These are phyloP conservation scores for Epizoanthus ramosus DNA, from an alignment of 92 coral and sea anemone species.

Conservation along the genomic window DNA sequence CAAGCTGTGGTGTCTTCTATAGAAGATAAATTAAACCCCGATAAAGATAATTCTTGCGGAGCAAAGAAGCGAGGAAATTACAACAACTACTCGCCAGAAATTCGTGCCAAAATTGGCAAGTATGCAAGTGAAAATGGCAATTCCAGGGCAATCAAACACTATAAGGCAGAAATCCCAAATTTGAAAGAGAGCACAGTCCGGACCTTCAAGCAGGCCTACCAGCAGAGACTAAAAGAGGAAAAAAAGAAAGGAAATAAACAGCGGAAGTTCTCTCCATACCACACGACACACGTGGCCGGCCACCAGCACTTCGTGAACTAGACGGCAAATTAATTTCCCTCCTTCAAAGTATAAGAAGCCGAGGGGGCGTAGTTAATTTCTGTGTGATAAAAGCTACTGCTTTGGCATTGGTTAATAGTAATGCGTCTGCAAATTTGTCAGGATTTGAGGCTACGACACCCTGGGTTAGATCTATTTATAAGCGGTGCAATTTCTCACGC, in stretches of 20 bases:
- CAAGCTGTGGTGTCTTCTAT: too few relatives aligned
- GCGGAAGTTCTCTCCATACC: slow-evolving; percentile 34
- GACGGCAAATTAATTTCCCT: slow-evolving; percentile 59
- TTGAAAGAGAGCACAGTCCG: slow-evolving; percentile 54
- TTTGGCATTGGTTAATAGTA: slow-evolving; percentile 50
- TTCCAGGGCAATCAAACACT: slow-evolving; percentile 46
- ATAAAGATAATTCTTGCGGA: not conserved
- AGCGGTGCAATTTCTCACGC: slow-evolving; percentile 45
- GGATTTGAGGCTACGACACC: slow-evolving; percentile 50
- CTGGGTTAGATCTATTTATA: slow-evolving; percentile 63
- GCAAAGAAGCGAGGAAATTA: slow-evolving; percentile 41
- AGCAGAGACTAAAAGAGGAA: slow-evolving; percentile 32
- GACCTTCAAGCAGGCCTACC: slow-evolving; percentile 44
- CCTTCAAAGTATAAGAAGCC: slow-evolving; percentile 56
- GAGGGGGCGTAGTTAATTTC: slow-evolving; percentile 58
- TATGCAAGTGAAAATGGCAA: slow-evolving; percentile 63
- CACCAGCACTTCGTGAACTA: slow-evolving; percentile 56
- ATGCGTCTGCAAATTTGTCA: slow-evolving; percentile 32
- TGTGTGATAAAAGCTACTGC: slow-evolving; percentile 49
- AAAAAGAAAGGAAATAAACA: slow-evolving; percentile 25
- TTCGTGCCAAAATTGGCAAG: slow-evolving; percentile 54
- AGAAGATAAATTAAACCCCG: too few relatives aligned
- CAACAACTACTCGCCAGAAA: slow-evolving; percentile 43
- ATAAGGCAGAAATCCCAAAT: slow-evolving; percentile 41
- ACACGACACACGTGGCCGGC: slow-evolving; percentile 50